A percentile compares a stretch with the other conserved stretches of the same genome.
Evolutionary conservation across 2,113 vertebrate genomes (phyloP).

Genomic region (Chaetura pelagica): DNA sequence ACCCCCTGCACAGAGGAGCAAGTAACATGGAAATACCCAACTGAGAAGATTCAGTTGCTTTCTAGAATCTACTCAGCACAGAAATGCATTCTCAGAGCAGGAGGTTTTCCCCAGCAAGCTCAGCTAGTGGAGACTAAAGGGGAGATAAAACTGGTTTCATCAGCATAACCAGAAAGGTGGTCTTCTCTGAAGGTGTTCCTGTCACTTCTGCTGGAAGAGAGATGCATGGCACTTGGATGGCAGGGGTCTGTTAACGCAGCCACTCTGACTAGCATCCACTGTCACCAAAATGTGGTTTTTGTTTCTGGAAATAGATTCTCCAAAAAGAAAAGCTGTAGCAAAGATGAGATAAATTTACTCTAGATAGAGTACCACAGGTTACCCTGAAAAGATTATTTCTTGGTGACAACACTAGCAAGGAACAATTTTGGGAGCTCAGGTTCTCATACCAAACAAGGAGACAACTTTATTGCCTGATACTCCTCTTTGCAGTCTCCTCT

Average conservation of each 20-base stretch:
- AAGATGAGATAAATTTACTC: neutral
- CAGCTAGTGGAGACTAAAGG: neutral
- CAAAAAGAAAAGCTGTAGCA: neutral
- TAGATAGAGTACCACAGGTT: neutral
- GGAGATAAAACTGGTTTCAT: neutral
- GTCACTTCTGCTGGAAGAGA: neutral
- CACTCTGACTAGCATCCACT: rapidly evolving
- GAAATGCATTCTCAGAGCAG: neutral
- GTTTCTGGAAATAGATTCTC: neutral
- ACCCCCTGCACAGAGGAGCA: neutral
- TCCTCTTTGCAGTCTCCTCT: neutral
- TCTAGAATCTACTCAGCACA: neutral
- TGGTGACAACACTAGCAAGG: neutral
- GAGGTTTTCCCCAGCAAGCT: neutral
- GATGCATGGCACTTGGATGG: neutral
- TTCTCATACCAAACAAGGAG: neutral
- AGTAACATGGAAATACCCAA: neutral
- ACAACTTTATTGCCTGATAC: neutral
- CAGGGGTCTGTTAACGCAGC: rapidly evolving
- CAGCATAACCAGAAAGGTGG: neutral
- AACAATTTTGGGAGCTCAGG: neutral
- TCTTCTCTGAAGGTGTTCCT: neutral
- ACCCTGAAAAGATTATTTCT: neutral
- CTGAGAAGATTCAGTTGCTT: neutral
- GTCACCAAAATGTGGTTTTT: neutral